Conservation (phyloP, 2,888 invertebrate genomes). For the Heteropelma amictum region DNA sequence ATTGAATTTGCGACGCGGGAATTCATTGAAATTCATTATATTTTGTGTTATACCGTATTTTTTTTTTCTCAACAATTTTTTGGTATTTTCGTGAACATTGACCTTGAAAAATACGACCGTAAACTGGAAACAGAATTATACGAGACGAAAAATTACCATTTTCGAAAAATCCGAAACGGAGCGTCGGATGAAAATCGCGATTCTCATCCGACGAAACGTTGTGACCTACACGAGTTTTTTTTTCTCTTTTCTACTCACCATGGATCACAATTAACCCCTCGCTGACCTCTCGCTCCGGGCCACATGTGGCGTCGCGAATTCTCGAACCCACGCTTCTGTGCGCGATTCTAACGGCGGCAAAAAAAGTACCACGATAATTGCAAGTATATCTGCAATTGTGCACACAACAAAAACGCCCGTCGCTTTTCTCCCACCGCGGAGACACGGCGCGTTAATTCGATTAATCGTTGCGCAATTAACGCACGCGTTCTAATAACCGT, state of each 20-base stretch:
- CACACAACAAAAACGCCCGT: neutral
- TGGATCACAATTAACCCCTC: slow-evolving; percentile 38
- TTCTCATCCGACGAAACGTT: slow-evolving; percentile 18
- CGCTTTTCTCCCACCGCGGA: neutral
- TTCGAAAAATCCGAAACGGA: too few relatives aligned
- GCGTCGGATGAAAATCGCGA: neutral
- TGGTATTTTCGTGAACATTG: too few relatives aligned
- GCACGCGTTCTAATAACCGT: slow-evolving; percentile 24
- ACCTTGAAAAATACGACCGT: too few relatives aligned
- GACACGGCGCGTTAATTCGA: slow-evolving; percentile 37
- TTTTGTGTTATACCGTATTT: too few relatives aligned
- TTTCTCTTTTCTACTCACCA: slow-evolving; percentile 23
- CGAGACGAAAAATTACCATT: too few relatives aligned
- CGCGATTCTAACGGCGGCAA: slow-evolving; percentile 34
- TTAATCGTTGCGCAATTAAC: slow-evolving; percentile 44
- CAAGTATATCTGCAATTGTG: neutral
- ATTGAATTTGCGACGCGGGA: too few relatives aligned
- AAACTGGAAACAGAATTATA: too few relatives aligned
- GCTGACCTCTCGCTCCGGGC: slow-evolving; percentile 29
- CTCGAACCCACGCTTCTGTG: slow-evolving; percentile 27
- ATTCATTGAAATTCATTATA: too few relatives aligned
- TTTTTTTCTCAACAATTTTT: too few relatives aligned
- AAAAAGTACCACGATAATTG: too few relatives aligned
- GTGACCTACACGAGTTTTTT: too few relatives aligned
- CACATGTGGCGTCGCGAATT: slow-evolving; percentile 52